Conservation (phyloP, 2,888 invertebrate genomes). For the Platerodrilus igneus region DNA sequence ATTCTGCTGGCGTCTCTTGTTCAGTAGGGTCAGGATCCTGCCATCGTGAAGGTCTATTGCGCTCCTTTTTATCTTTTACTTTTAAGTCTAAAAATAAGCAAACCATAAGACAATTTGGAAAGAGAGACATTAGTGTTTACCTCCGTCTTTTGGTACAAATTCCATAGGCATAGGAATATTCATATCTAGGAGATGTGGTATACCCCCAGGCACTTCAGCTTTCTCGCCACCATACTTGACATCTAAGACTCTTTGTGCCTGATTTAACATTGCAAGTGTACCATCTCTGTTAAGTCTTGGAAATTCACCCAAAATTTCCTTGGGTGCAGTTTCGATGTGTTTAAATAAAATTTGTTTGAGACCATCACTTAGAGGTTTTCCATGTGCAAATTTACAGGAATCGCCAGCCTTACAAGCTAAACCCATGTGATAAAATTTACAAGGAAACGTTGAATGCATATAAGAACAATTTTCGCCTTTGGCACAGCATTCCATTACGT, state of each 20-base stretch:
- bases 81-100: conserved; percentile 1
- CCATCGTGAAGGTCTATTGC: conserved; percentile 45
- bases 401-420: conserved; percentile 72
- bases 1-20: conserved; percentile 24
- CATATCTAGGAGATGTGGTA: conserved; percentile 44
- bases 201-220: conserved; percentile 22
- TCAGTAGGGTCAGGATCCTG: conserved; percentile 40
- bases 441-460: conserved; percentile 96
- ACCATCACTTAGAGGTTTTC: conserved; percentile 76
- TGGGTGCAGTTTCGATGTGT: conserved; percentile 86
- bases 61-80: conserved; percentile 27
- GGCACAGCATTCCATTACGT: conserved; percentile 90
- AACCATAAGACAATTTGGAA: neutral
- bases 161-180: conserved; percentile 40
- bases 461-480: conserved; percentile 94
- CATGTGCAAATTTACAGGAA: conserved; percentile 91
- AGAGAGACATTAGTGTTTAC: conserved; percentile 1
- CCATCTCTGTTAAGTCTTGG: conserved; percentile 76
- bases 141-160: conserved; percentile 30
- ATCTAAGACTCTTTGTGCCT: conserved; percentile 50
- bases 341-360: conserved; percentile 50
- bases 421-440: conserved; percentile 94
- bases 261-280: conserved; percentile 54
- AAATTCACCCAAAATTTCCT: conserved; percentile 87
- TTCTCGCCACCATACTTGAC: conserved; percentile 44